Evolutionary conservation across 2,113 vertebrate genomes (phyloP), one percentile per base, ranked within the genome.

Genomic region (Actenoides lindsayi): DNA sequence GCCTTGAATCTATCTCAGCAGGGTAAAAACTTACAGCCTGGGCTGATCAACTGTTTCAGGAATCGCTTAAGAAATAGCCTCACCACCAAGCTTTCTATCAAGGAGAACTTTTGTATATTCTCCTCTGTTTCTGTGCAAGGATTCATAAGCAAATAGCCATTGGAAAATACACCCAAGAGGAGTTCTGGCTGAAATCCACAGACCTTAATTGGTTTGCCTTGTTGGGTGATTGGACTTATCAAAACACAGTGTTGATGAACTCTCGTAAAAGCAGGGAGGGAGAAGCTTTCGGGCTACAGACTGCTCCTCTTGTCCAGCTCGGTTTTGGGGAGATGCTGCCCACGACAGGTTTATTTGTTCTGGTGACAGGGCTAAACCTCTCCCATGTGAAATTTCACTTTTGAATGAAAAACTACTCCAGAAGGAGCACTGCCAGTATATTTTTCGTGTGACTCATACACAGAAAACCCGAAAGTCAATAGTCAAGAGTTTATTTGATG

Each of bases 391-490:
- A 97, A 97, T 95, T 96, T 95, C 91, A 90, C 90, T 98, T 97
- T 96, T 94, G 94, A 96, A 90, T 98, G 97, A 98, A 94, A 93
- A 94, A 62, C 62, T 96, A 80, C 92, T 89, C 68, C 60, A 75
- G 73, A 90, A 97, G 89, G 70, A 96, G 88, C 81, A 92, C 96
- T 37, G 91, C 91, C 95, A 97, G 90, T 92, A 59, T 94, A 95
- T 89, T 98, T 97, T 95, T 98, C 87, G 46, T 95, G 92, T 98
- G 98, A 98, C 97, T 98, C 97, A 97, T 90, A 21, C 2, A 37
- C 76, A 90, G 77, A 96, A 95, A 96, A 93, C 95, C 85, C 96
- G 97, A 97, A 97, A 98, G 93, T 93, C 91, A 97, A 97, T 94
- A 97, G 90, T 90, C 80, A 83, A 75, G 96, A 95, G 94, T 95